Base-by-base conservation (phyloP, 2,113 vertebrate genomes). In the Etia nguti region DNA sequence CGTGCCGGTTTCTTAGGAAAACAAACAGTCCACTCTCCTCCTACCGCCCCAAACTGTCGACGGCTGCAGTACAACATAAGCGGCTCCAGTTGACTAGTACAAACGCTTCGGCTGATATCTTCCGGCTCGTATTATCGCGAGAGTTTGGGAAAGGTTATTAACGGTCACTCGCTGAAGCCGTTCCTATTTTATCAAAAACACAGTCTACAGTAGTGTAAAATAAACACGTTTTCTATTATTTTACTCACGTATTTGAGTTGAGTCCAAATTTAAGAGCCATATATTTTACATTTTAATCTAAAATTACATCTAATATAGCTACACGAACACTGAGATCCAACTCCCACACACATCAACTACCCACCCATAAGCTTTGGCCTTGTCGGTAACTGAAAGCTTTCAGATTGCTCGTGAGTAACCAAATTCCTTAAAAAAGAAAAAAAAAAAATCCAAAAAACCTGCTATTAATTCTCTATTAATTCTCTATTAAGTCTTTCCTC, bases 111-210 rank as follows among this genome's bases (percentile, higher is more conserved):
- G 80, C 93, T 29, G 85, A 90, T 91, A 91, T 88, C 94, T 96
- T 96, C 96, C 95, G 90, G 93, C 54, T 84, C 31, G 10, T 24
- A 62, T 5, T 95, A 93, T 96, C 97, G 97, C 97, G 96, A 96
- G 92, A 97, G 34, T 91, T 95, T 38, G 11, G 15, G 4, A 46
- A 31, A 80, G 88, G 90, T 89, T 92, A 94, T 85, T 62, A 36
- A 8, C 73, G 82, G 82, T 85, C 81, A 87, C 15, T 9, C 4
- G 13, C 8, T 48, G n/a, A 60, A 60, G 41, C 38, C 10, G 24
- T 10, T 60, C 16, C 38, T 48, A n/a, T 20, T 18, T 0, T 0
- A 41, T 57, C 8, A 41, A 41, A 60, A 57, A 43, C 13, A 10
- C n/a, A 12, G 24, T 4, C 0, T 16, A 5, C 8, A 20, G 36